These are phyloP conservation scores for Rhodeus uyekii DNA, from an alignment of 2,797 vertebrate species.

Conservation along the genomic window DNA sequence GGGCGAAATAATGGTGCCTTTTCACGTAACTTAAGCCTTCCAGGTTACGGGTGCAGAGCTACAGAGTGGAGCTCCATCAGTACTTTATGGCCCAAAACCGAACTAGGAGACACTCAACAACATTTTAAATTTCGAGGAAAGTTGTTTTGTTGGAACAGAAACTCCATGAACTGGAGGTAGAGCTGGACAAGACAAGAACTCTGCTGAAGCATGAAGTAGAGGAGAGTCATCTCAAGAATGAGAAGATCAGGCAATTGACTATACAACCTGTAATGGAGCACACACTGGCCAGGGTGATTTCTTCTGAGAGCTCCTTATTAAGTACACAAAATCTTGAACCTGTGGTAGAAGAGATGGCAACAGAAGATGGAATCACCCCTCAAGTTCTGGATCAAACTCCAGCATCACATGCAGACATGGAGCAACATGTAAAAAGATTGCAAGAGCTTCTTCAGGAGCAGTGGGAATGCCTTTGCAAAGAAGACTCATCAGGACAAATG, in stretches of 20 bases:
- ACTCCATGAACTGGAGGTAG: slow-evolving; percentile 77
- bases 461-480: slow-evolving; percentile 87
- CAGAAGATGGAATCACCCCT: neutral
- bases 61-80: slow-evolving; percentile 79
- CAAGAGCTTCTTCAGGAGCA: slow-evolving; percentile 90
- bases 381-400: slow-evolving; percentile 16
- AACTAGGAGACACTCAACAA: slow-evolving; percentile 68
- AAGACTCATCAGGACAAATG: slow-evolving; percentile 72
- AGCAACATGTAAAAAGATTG: slow-evolving; percentile 86
- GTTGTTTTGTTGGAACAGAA: slow-evolving; percentile 81
- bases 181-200: slow-evolving; percentile 75
- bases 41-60: slow-evolving; percentile 72
- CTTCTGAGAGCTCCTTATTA: slow-evolving; percentile 62
- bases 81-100: slow-evolving; percentile 73
- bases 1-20: slow-evolving; percentile 86
- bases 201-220: slow-evolving; percentile 78
- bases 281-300: slow-evolving; percentile 13
- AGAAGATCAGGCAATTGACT: slow-evolving; percentile 78
- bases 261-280: slow-evolving; percentile 57
- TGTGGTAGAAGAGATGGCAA: slow-evolving; percentile 14
- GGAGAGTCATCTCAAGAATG: slow-evolving; percentile 79
- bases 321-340: slow-evolving; percentile 12
- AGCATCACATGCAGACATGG: slow-evolving; percentile 67
- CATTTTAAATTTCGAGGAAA: slow-evolving; percentile 70
- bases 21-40: slow-evolving; percentile 89